These are phyloP conservation scores for Asobara japonica DNA, from an alignment of 1,140 invertebrate genomes.

Conservation along the genomic window DNA sequence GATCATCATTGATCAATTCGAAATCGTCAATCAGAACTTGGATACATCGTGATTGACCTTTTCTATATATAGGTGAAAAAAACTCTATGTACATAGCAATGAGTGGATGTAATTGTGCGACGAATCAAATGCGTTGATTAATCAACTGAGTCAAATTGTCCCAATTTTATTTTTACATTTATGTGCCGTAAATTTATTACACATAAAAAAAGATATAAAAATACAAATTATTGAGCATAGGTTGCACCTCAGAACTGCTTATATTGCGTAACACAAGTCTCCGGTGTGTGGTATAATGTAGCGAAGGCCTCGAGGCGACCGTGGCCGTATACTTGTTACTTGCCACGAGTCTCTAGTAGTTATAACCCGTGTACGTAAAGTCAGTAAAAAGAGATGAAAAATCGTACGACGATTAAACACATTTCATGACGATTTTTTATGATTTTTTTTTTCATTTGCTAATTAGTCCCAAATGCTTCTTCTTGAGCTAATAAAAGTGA, in stretches of 20 bases:
- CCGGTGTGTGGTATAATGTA: constrained; percentile 28
- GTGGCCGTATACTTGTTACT: constrained; percentile 48
- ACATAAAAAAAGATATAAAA: no score
- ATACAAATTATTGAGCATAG: background rate
- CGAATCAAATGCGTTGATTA: no score
- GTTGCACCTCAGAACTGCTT: background rate
- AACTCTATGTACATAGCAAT: no score
- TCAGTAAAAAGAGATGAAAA: background rate
- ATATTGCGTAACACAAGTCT: constrained; percentile 3
- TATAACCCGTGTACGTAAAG: background rate
- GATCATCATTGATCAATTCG: no score
- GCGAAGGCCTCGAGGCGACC: constrained; percentile 60
- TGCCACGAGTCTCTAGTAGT: constrained; percentile 12
- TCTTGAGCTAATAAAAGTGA: background rate
- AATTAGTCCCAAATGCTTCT: background rate
- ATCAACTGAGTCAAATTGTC: no score
- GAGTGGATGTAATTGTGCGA: no score
- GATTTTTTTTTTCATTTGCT: background rate
- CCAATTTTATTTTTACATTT: no score
- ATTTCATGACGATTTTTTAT: no score
- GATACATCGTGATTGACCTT: no score
- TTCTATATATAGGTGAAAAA: no score
- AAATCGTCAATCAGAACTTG: no score
- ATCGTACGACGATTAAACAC: background rate
- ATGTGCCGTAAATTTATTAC: no score